A percentile compares a stretch with the other conserved stretches of the same genome.
Conservation (phyloP, 2,888 invertebrate species). For the Conomelus anceps region DNA sequence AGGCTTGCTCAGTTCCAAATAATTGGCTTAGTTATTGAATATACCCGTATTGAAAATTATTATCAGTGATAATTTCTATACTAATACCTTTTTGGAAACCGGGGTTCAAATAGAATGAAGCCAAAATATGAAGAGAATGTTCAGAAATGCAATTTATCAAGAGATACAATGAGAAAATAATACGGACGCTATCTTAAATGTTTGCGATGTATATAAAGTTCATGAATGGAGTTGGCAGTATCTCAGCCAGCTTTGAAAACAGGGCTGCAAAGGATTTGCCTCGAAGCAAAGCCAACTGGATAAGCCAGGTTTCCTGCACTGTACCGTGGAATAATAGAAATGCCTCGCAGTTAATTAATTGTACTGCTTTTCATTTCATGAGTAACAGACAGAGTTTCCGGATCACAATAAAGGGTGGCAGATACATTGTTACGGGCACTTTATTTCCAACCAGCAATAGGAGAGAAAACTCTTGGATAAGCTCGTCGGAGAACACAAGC, state of each 20-base stretch:
- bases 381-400: background rate
- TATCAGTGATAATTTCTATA: background rate
- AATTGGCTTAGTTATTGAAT: too few relatives aligned
- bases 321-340: background rate
- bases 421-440: background rate
- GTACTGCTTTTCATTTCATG: background rate
- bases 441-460: too few relatives aligned
- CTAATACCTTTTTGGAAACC: background rate
- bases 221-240: background rate
- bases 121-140: background rate
- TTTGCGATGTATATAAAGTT: background rate
- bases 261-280: background rate
- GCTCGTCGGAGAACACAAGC: background rate
- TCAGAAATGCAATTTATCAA: background rate
- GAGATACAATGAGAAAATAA: background rate
- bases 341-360: background rate
- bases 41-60: too few relatives aligned
- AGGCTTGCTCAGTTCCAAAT: too few relatives aligned
- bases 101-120: background rate
- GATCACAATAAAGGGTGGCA: background rate
- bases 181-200: background rate
- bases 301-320: background rate
- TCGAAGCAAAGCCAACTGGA: background rate
- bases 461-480: background rate
- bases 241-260: background rate